Evolutionary conservation across 2,888 invertebrate species (phyloP), one percentile per base, ranked within the genome.

Genomic region (Iphiclides podalirius): DNA sequence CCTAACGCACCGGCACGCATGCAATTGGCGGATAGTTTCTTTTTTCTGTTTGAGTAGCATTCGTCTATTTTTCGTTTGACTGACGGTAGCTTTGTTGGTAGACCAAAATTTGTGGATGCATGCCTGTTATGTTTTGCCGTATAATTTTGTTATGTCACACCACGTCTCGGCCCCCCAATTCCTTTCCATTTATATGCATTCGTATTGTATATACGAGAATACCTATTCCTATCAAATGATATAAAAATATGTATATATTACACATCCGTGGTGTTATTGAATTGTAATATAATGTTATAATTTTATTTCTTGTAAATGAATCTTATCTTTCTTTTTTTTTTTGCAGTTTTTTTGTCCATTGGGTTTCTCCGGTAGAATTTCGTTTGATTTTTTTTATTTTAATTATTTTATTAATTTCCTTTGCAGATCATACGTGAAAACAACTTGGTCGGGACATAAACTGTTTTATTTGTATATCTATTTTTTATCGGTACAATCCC

Each of bases 331-430:
- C 63, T 67, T 68, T 68, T 63, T 69, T 68, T 69, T 74, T 82
- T 83, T 80, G 62, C 79, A 83, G 81, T 72, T n/a, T 78, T 72
- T 82, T 73, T 81, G 76, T 75, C 71, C 70, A 61, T 79, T 85
- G 83, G 85, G 85, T 78, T 73, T 71, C 78, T 82, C 82, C 79
- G 84, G 84, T 85, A 83, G 84, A 79, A 64, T 77, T 79, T 77
- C 68, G 75, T 75, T 76, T 81, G 70, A 59, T 60, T 64, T 64
- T 66, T 64, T 62, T 57, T 62, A 58, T 58, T 61, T 61, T 57
- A 34, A 49, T 54, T 54, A 34, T 11, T 11, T 61, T 58, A 64
- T 58, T 61, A 53, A 58, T 59, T 60, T 59, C 61, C 58, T 58
- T 59, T 61, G 61, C 57, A 70, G 65, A 61, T 75, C 66, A 67